A percentile compares a stretch with the other conserved stretches of the same genome.
phyloP scores from a whole-genome alignment of 1,140 invertebrate genomes.

The Agraylea sexmaculata region DNA sequence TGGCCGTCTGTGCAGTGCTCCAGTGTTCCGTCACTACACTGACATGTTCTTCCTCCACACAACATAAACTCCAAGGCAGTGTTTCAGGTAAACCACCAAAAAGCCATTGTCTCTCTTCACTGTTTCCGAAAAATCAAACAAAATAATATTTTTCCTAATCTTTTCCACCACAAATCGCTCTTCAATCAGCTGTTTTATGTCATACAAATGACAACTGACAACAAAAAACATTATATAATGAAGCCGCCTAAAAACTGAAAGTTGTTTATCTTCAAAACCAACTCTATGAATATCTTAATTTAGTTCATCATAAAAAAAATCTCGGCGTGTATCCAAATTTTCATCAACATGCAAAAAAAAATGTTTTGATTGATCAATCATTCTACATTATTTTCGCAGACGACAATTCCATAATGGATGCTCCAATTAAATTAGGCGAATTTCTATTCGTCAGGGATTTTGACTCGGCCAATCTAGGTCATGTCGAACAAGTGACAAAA shows the following conservation, averaged over 20 bases:
- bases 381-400: neutral
- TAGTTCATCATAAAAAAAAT: neutral
- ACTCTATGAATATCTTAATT: conserved; percentile 2
- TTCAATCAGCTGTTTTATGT: conserved; percentile 19
- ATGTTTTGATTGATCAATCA: neutral
- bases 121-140: too few species aligned
- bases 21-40: neutral
- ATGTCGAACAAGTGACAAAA: conserved; percentile 53
- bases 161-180: neutral
- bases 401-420: conserved; percentile 14
- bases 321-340: neutral
- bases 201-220: conserved; percentile 22
- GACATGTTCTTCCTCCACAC: neutral
- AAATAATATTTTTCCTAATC: too few species aligned
- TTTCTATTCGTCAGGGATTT: conserved; percentile 69
- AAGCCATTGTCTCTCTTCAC: neutral
- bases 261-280: conserved; percentile 13
- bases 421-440: conserved; percentile 42
- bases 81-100: neutral
- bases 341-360: neutral
- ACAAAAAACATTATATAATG: conserved; percentile 21
- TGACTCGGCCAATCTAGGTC: conserved; percentile 77
- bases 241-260: neutral
- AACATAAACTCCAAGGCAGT: neutral
- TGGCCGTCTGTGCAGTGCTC: neutral